Conservation (phyloP, 1,140 invertebrate species). For the Hyles euphorbiae region DNA sequence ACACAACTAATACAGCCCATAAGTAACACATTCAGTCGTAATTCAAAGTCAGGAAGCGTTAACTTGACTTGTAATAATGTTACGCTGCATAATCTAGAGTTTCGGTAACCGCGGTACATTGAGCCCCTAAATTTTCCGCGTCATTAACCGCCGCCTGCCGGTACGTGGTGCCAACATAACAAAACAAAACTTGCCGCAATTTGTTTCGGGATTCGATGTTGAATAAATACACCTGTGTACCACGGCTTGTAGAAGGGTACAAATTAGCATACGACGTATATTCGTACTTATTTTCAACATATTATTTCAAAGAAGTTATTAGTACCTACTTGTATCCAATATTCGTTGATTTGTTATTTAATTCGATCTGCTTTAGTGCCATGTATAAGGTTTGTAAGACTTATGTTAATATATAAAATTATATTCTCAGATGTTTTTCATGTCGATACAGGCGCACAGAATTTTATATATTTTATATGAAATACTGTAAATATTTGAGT, state of each 20-base stretch:
- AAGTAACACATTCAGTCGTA: slow-evolving; percentile 9
- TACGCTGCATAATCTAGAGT: slow-evolving; percentile 39
- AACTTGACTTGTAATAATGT: slow-evolving; percentile 40
- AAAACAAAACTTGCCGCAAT: slow-evolving; percentile 32
- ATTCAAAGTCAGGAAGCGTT: slow-evolving; percentile 21
- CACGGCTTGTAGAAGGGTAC: background rate
- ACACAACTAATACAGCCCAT: too few species aligned
- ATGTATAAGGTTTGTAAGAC: too few species aligned
- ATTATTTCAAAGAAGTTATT: too few species aligned
- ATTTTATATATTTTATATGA: background rate
- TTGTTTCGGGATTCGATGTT: slow-evolving; percentile 28
- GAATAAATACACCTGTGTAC: slow-evolving; percentile 25
- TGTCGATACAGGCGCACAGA: too few species aligned
- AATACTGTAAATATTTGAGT: slow-evolving; percentile 6
- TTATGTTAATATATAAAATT: too few species aligned
- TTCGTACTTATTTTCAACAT: too few species aligned
- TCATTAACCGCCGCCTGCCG: slow-evolving; percentile 38
- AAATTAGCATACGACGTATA: too few species aligned
- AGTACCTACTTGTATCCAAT: too few species aligned
- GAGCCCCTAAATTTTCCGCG: slow-evolving; percentile 45
- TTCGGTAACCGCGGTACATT: slow-evolving; percentile 10
- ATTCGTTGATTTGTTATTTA: too few species aligned
- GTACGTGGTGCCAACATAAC: slow-evolving; percentile 26
- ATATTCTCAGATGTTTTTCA: too few species aligned
- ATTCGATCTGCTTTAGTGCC: too few species aligned